Base-by-base conservation (phyloP, 2,888 invertebrate genomes). In the Oxytorus armatus region DNA sequence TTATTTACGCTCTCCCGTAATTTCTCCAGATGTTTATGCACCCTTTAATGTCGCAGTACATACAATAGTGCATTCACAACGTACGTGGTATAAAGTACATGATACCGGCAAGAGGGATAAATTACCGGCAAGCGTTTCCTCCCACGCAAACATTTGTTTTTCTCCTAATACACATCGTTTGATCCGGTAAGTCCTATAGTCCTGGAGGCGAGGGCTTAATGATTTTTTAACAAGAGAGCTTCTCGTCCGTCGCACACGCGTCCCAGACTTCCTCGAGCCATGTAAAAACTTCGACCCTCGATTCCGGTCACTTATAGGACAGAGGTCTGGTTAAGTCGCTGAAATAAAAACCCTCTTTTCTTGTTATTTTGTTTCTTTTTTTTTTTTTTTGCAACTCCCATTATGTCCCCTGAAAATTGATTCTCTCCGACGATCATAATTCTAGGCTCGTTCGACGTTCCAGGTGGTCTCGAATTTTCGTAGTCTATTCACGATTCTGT, bases 161-260 rank as follows among this genome's bases (percentile, higher is more conserved):
- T 66, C 51, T 51, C 21, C 47, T 51, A 33, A 51, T 55, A 68
- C 53, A 68, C 53, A 10, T 18, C 42, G 55, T 44, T 25, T 16
- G 23, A 25, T 16, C 29, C 14, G n/a, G 44, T 61, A 25, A 63
- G 23, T 47, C n/a, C 63, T n/a, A n/a, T 11, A 4, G 39, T 16
- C 14, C 53, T 10, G 47, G 47, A 16, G 0, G 57, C n/a, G n/a
- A 25, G 29, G 63, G 33, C 47, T 77, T 82, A 79, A 82, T 73
- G 82, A 79, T 77, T 77, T 82, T 82, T 82, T 79, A 82, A 82
- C 79, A 73, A 80, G 79, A 66, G 44, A 23, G 5, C 49, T 39
- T 51, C 18, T 57, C 66, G 49, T 55, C n/a, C 33, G 49, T 66
- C 8, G 21, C 16, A 11, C 3, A 42, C 42, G 42, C 2, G 14